Conservation (phyloP, 30 jellyfish, hydroid and myxozoan species). For the Hydractinia symbiolongicarpus region DNA sequence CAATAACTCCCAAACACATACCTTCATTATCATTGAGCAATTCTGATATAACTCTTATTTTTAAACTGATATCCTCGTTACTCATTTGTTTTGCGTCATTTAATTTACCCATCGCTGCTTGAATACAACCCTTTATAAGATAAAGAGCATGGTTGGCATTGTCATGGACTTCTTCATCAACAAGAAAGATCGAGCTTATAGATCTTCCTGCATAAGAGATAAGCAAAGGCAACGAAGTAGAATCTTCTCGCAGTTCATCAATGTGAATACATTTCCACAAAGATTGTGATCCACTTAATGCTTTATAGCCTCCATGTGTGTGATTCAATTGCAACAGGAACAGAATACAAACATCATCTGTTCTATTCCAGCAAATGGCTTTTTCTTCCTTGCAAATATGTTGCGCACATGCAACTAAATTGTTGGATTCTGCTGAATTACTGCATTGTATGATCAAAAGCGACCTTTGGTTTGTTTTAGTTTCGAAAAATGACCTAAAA, state of each 20-base stretch:
- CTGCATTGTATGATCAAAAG: constrained; percentile 48
- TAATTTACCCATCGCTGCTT: constrained; percentile 7
- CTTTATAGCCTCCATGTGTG: neutral
- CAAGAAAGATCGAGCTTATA: constrained; percentile 35
- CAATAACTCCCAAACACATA: neutral
- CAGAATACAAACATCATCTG: neutral
- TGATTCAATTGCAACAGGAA: constrained; percentile 18
- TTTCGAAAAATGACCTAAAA: constrained; percentile 36
- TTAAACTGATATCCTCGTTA: neutral
- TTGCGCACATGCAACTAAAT: constrained; percentile 58
- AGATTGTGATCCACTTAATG: constrained; percentile 21
- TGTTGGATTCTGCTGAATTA: constrained; percentile 36
- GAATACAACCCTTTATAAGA: constrained; percentile 18
- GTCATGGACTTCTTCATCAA: neutral
- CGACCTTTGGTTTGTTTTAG: neutral
- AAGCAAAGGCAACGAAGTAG: constrained; percentile 45
- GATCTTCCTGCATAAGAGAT: constrained; percentile 26
- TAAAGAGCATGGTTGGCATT: neutral
- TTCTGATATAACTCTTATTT: neutral
- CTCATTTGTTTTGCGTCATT: constrained; percentile 15
- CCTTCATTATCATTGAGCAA: neutral
- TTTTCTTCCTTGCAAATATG: constrained; percentile 47
- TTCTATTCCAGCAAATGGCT: neutral
- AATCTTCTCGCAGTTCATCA: constrained; percentile 69
- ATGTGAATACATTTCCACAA: constrained; percentile 59